Percentiles rank a stretch among this genome's conserved stretches.
Conservation (phyloP, 2,888 invertebrate genomes). For the Chesias legatella region DNA sequence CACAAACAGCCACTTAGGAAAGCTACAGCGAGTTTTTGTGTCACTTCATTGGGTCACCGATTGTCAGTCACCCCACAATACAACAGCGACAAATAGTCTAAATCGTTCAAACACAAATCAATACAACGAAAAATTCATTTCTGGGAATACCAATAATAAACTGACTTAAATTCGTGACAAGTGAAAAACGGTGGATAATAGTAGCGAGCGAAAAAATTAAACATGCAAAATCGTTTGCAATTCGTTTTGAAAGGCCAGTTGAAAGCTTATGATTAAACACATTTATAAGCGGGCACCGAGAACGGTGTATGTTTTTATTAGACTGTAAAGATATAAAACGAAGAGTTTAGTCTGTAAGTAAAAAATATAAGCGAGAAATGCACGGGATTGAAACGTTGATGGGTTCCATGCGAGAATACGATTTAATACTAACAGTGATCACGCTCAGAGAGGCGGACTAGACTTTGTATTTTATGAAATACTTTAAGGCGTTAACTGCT, state of each 20-base stretch:
- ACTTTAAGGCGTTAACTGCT: too few species aligned
- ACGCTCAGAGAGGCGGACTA: too few species aligned
- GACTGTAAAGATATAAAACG: constrained; percentile 45
- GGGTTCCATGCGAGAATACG: constrained; percentile 34
- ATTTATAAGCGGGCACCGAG: constrained; percentile 47
- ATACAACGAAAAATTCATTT: neutral
- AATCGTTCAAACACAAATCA: too few species aligned
- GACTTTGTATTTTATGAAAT: too few species aligned
- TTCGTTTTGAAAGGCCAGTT: constrained; percentile 58
- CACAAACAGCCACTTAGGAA: constrained; percentile 9
- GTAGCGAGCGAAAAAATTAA: constrained; percentile 47
- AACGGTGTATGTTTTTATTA: constrained; percentile 56
- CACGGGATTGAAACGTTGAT: constrained; percentile 32
- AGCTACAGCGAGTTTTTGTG: constrained; percentile 5
- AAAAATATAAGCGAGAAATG: constrained; percentile 39
- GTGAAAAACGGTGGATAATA: constrained; percentile 49
- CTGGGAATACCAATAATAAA: constrained; percentile 17
- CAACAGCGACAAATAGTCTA: constrained; percentile 29
- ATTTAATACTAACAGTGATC: constrained; percentile 5
- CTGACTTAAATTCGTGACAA: constrained; percentile 31
- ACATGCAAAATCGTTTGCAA: constrained; percentile 56
- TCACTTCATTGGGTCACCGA: constrained; percentile 8
- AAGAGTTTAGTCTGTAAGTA: constrained; percentile 36
- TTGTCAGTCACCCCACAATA: constrained; percentile 32
- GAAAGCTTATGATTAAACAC: constrained; percentile 67